Evolutionary conservation across 2,113 vertebrate species (phyloP), one percentile per base, ranked within the genome.

Genomic region (Muscicapa adusta): DNA sequence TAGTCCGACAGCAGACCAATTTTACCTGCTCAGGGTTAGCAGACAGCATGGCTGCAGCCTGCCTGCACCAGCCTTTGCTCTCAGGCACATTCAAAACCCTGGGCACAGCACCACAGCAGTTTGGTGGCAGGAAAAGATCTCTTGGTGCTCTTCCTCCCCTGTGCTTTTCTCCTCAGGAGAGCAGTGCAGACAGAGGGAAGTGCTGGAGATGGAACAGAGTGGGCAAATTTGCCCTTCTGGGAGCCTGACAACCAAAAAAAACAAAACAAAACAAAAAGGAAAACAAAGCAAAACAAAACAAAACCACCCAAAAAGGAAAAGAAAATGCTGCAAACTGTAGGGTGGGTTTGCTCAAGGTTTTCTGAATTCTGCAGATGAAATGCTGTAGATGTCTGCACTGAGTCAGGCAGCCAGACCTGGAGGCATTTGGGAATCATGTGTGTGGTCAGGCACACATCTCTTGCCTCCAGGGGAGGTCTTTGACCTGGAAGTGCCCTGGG

Each of bases 81-180:
- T 78, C 33, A 58, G 48, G 14, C 20, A 66, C 42, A 33, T 70
- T 66, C 18, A 8, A 74, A 36, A 20, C 19, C 28, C 18, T 31
- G 6, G 29, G 18, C 8, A 33, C 43, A 61, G 53, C 10, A 61
- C 15, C 36, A 48, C 18, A 53, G 18, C 0, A 0, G 38, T 12
- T 22, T 13, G 14, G 38, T 2, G 2, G 16, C 51, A 50, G 33
- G 54, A 29, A 40, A 60, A 56, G 24, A 5, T 65, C 31, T 81
- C 73, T 40, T 50, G 36, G 31, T 93, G 36, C 18, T 24, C 1
- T 67, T 76, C 24, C 31, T 92, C 43, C 17, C 19, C 7, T 75
- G 43, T 60, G 48, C 36, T 25, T 50, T 62, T 78, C 18, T 63
- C 20, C 31, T 28, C 43, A 40, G 61, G 70, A 66, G 7, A 60